Conservation (phyloP, 2,888 invertebrate genomes). For the Pseudococcus viburni region DNA sequence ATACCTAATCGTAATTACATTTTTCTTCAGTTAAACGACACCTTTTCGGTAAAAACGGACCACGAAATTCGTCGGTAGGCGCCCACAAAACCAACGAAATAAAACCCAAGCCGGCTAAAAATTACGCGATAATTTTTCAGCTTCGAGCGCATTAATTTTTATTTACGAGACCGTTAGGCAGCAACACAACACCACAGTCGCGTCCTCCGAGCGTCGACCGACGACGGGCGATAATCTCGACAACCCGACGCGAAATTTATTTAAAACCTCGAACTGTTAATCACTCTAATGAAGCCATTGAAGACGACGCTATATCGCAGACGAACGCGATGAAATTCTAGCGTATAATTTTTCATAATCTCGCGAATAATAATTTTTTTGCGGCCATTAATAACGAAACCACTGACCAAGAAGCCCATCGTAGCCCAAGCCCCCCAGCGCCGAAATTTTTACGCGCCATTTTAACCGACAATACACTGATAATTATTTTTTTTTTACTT, state of each 20-base stretch:
- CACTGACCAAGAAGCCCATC: background rate
- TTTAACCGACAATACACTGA: conserved; percentile 15
- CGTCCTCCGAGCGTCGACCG: background rate
- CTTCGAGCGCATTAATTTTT: background rate
- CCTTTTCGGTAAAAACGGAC: too few relatives aligned
- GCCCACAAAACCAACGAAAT: too few relatives aligned
- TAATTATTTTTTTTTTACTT: conserved; percentile 47
- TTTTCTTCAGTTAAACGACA: too few relatives aligned
- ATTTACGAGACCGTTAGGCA: background rate
- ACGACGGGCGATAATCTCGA: background rate
- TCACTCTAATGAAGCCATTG: conserved; percentile 44
- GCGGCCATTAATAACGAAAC: conserved; percentile 20
- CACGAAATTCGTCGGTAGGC: too few relatives aligned
- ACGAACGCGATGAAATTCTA: background rate
- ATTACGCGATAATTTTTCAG: background rate
- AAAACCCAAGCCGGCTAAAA: background rate
- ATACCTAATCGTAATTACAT: too few relatives aligned
- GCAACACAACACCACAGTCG: background rate
- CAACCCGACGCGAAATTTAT: background rate
- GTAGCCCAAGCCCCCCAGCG: too few relatives aligned
- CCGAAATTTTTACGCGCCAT: background rate
- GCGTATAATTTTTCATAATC: conserved; percentile 39
- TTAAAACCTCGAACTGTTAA: conserved; percentile 37
- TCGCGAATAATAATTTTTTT: background rate
- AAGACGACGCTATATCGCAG: background rate